These are phyloP conservation scores for Ceratina japonica DNA, from an alignment of 1,140 invertebrate species.

Conservation along the genomic window DNA sequence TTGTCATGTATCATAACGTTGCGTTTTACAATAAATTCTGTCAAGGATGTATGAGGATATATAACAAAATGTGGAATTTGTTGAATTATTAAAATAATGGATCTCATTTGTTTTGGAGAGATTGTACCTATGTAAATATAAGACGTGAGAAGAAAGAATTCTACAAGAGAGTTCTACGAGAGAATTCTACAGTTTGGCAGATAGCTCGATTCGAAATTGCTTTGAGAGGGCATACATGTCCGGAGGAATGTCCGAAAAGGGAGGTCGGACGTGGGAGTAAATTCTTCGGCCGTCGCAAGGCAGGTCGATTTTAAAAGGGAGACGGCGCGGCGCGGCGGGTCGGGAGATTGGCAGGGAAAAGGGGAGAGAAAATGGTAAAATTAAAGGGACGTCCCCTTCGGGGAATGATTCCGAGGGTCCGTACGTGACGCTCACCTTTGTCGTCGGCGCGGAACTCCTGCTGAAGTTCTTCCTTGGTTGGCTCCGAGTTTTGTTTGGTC, in stretches of 20 bases:
- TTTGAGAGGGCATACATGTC: not conserved
- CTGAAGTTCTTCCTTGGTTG: slow-evolving; percentile 85
- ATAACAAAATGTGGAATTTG: too few species aligned
- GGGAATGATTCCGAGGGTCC: slow-evolving; percentile 26
- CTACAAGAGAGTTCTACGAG: too few species aligned
- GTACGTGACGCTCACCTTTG: slow-evolving; percentile 81
- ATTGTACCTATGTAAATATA: too few species aligned
- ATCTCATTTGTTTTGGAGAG: too few species aligned
- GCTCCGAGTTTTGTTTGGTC: slow-evolving; percentile 79
- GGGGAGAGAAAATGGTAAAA: slow-evolving; percentile 13
- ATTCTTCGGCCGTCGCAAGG: not conserved
- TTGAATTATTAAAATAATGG: too few species aligned
- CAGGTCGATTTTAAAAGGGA: not conserved
- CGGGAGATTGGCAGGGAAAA: slow-evolving; percentile 8
- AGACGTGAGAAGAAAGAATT: too few species aligned
- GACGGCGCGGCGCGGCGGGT: too few species aligned
- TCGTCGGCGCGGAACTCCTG: slow-evolving; percentile 88
- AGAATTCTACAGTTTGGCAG: too few species aligned
- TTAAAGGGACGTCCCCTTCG: slow-evolving; percentile 13
- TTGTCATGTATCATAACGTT: too few species aligned
- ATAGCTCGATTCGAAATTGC: too few species aligned
- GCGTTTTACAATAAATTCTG: too few species aligned
- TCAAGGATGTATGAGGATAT: too few species aligned
- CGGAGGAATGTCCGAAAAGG: not conserved
- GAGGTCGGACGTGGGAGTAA: not conserved